phyloP scores from a whole-genome alignment of 2,113 vertebrate species.

The Cheilinus undulatus region DNA sequence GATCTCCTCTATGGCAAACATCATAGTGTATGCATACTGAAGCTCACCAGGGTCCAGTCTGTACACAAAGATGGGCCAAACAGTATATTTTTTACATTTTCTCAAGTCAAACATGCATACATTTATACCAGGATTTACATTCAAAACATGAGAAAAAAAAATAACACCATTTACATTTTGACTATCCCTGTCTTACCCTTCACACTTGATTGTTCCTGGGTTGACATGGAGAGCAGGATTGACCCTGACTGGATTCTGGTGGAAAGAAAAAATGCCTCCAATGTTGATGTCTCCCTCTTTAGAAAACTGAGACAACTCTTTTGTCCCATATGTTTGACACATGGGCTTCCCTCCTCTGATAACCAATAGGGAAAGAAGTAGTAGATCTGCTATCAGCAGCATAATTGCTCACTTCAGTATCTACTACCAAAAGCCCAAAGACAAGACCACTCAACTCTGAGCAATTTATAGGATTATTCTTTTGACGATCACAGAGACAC shows the following conservation, averaged over 20 bases:
- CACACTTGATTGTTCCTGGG: slow-evolving; percentile 77
- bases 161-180: background rate
- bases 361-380: slow-evolving; percentile 62
- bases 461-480: slow-evolving; percentile 54
- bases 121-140: background rate
- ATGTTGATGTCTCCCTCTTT: slow-evolving; percentile 82
- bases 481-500: slow-evolving; percentile 11
- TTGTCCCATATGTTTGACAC: slow-evolving; percentile 77
- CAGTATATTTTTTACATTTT: background rate
- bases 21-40: slow-evolving; percentile 83
- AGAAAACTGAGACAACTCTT: slow-evolving; percentile 80
- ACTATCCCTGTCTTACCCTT: slow-evolving; percentile 75
- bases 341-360: slow-evolving; percentile 56
- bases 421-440: slow-evolving; percentile 1
- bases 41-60: slow-evolving; percentile 82
- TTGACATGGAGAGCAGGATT: slow-evolving; percentile 71
- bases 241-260: slow-evolving; percentile 77
- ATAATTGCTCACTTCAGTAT: slow-evolving; percentile 51
- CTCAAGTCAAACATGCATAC: background rate
- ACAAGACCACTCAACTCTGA: slow-evolving; percentile 8
- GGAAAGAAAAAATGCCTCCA: slow-evolving; percentile 86
- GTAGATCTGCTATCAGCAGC: slow-evolving; percentile 63
- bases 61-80: slow-evolving; percentile 4
- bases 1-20: slow-evolving; percentile 84
- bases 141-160: background rate